Percentiles rank a stretch among this genome's conserved stretches.
Conservation (phyloP, 2,113 vertebrate genomes). For the Steatornis caripensis region DNA sequence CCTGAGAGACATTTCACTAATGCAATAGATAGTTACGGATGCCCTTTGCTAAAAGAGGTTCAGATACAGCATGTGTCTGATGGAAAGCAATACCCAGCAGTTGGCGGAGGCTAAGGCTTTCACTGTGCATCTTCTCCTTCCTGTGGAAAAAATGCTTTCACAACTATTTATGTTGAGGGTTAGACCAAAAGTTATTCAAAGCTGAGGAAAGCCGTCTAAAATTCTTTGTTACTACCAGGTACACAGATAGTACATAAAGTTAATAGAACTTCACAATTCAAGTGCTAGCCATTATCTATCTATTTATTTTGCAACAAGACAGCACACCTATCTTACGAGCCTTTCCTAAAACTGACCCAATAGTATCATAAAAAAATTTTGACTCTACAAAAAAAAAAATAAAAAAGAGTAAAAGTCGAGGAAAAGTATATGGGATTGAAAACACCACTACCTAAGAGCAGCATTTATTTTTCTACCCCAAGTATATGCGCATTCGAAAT, state of each 20-base stretch:
- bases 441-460: neutral
- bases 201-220: neutral
- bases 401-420: neutral
- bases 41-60: neutral
- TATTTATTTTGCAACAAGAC: neutral
- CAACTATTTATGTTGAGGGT: neutral
- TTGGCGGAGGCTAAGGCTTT: neutral
- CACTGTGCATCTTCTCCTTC: neutral
- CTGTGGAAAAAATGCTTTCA: neutral
- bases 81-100: neutral
- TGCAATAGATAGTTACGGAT: rapidly evolving
- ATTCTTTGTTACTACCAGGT: neutral
- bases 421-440: neutral
- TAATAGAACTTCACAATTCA: neutral
- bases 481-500: neutral
- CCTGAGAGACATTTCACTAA: neutral
- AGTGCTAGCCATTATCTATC: neutral
- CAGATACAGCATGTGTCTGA: neutral
- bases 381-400: neutral
- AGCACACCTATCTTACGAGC: rapidly evolving
- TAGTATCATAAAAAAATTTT: neutral
- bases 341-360: neutral
- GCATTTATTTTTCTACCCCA: neutral
- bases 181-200: neutral
- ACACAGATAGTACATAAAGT: neutral